A percentile compares a stretch with the other conserved stretches of the same genome.
Evolutionary conservation across 2,113 vertebrate species (phyloP).

Genomic region (Ahaetulla prasina): DNA sequence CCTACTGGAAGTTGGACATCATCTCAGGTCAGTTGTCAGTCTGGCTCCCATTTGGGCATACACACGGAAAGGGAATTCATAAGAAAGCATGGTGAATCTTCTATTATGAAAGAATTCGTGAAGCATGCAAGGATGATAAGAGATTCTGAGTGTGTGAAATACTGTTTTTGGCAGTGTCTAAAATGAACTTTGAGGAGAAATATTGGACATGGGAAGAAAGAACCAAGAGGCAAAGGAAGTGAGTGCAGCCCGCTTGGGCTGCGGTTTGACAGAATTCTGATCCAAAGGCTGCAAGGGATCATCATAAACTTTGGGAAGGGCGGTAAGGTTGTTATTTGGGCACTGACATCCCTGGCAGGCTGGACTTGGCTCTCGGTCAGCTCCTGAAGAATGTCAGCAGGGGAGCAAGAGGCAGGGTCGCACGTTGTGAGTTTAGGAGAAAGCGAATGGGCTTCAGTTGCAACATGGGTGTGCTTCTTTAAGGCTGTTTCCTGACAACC

Average conservation of each 20-base stretch:
- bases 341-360: background rate
- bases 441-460: background rate
- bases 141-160: background rate
- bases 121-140: background rate
- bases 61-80: background rate
- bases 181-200: background rate
- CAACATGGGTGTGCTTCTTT: too few relatives aligned
- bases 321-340: rapidly evolving
- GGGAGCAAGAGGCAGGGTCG: background rate
- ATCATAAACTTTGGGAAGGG: background rate
- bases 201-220: background rate
- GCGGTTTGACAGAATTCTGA: background rate
- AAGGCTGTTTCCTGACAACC: background rate
- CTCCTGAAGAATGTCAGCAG: background rate
- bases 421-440: background rate
- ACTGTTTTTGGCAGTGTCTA: background rate
- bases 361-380: background rate
- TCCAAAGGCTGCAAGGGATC: background rate
- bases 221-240: background rate
- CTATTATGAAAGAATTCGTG: background rate
- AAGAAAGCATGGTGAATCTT: background rate
- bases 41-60: background rate
- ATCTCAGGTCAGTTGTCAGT: too few relatives aligned
- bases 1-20: rapidly evolving
- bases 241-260: background rate